phyloP scores from a whole-genome alignment of 2,888 invertebrate genomes.

The Cantharis lateralis region DNA sequence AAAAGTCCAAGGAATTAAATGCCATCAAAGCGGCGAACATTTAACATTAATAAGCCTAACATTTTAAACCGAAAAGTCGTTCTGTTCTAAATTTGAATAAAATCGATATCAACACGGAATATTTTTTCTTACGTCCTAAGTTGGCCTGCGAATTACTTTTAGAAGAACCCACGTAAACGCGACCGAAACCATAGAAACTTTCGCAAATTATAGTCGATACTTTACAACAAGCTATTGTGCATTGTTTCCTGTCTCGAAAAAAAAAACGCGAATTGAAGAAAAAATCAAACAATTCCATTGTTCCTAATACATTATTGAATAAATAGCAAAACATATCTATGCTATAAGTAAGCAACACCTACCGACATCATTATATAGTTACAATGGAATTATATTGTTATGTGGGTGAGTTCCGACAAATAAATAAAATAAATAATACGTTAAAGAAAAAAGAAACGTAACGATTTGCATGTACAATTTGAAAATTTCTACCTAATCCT shows the following conservation, averaged over 20 bases:
- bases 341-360: constrained; percentile 29
- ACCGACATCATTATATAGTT: constrained; percentile 21
- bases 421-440: constrained; percentile 25
- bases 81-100: not conserved
- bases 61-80: not conserved
- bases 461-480: constrained; percentile 24
- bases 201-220: not conserved
- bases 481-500: constrained; percentile 40
- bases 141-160: not conserved
- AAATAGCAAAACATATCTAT: constrained; percentile 26
- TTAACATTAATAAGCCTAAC: constrained; percentile 27
- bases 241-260: constrained; percentile 17
- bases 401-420: constrained; percentile 27
- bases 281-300: constrained; percentile 30
- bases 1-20: not conserved
- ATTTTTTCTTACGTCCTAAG: not conserved
- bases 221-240: constrained; percentile 20
- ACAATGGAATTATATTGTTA: constrained; percentile 29
- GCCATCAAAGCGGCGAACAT: constrained; percentile 14
- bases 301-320: constrained; percentile 32
- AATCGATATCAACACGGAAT: not conserved
- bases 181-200: not conserved
- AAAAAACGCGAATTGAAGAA: constrained; percentile 15
- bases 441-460: not conserved
- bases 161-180: not conserved